Conservation (phyloP, 2,888 invertebrate genomes). For the Hirtodrosophila confusa region DNA sequence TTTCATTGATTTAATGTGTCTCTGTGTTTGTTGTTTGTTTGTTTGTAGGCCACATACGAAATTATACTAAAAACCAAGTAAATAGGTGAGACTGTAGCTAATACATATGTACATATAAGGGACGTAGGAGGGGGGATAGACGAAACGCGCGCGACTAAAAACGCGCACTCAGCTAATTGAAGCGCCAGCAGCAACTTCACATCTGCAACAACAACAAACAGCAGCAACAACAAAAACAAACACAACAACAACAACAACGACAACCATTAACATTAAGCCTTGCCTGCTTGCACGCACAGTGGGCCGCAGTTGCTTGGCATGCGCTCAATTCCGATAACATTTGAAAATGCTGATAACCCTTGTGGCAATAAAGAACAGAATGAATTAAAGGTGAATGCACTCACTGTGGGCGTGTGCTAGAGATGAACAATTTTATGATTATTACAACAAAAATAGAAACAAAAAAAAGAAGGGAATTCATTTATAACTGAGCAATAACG, state of each 20-base stretch:
- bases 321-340: not conserved
- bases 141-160: too few species aligned
- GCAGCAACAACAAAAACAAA: slow-evolving; percentile 2
- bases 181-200: slow-evolving; percentile 30
- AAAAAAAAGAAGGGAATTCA: too few species aligned
- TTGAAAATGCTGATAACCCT: not conserved
- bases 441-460: too few species aligned
- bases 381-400: not conserved
- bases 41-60: slow-evolving; percentile 34
- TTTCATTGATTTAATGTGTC: slow-evolving; percentile 10
- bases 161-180: not conserved
- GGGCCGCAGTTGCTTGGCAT: slow-evolving; percentile 10
- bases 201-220: slow-evolving; percentile 20
- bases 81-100: not conserved
- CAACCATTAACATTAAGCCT: slow-evolving; percentile 26
- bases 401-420: too few species aligned
- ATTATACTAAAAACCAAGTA: not conserved
- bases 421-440: too few species aligned
- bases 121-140: not conserved
- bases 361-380: not conserved
- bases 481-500: too few species aligned
- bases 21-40: slow-evolving; percentile 7
- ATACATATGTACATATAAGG: not conserved
- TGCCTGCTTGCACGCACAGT: slow-evolving; percentile 38
- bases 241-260: not conserved